Conservation (phyloP, 2,113 vertebrate genomes). For the Candoia aspera region DNA sequence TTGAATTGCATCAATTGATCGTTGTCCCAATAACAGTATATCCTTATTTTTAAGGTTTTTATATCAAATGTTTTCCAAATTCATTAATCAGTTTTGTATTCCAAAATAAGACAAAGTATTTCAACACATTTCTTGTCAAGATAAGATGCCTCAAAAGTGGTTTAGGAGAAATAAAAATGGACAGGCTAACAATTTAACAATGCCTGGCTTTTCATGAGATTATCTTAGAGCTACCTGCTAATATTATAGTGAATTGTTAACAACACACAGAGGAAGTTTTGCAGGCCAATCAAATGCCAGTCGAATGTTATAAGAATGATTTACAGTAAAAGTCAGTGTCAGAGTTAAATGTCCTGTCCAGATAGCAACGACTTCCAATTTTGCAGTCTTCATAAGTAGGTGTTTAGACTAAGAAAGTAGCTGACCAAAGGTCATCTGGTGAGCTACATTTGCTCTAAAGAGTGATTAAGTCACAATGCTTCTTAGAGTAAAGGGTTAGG, state of each 20-base stretch:
- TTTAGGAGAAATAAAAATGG: neutral
- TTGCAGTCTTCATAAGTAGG: neutral
- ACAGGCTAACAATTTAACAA: constrained; percentile 2
- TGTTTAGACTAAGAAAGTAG: neutral
- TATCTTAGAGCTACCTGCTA: constrained; percentile 18
- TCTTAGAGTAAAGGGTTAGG: neutral
- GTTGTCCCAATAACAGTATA: neutral
- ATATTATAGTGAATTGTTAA: constrained; percentile 7
- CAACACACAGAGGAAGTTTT: neutral
- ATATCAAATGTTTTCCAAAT: constrained; percentile 5
- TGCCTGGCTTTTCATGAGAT: neutral
- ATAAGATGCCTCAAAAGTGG: neutral
- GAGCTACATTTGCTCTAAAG: neutral
- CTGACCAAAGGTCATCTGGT: neutral
- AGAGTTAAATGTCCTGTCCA: neutral
- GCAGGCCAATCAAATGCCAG: constrained; percentile 10
- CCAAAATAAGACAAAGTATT: neutral
- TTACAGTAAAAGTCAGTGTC: neutral
- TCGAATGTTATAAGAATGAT: neutral
- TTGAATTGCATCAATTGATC: neutral
- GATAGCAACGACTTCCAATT: neutral
- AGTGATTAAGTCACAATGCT: neutral
- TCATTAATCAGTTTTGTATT: neutral
- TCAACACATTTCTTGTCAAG: neutral
- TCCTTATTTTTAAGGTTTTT: neutral